These are phyloP conservation scores for Nyctereutes procyonoides DNA, from an alignment of 2,113 vertebrate genomes.

Conservation along the genomic window DNA sequence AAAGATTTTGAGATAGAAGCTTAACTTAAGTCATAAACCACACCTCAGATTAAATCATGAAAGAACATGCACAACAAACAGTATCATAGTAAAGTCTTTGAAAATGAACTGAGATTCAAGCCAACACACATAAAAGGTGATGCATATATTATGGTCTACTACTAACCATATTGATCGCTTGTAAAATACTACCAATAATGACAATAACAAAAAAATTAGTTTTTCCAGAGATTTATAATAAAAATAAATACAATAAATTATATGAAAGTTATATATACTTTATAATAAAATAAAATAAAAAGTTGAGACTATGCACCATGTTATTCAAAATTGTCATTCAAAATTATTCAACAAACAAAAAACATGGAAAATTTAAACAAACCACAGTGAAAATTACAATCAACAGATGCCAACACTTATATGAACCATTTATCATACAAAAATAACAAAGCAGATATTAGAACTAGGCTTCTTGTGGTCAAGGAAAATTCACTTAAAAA, in stretches of 20 bases:
- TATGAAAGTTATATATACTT: neutral
- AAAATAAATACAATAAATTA: neutral
- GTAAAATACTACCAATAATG: neutral
- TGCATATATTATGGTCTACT: neutral
- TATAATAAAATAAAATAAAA: neutral
- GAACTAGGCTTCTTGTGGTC: neutral
- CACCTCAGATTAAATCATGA: neutral
- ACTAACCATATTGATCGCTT: neutral
- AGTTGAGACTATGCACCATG: neutral
- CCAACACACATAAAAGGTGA: neutral
- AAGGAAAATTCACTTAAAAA: neutral
- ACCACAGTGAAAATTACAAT: neutral
- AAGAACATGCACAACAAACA: neutral
- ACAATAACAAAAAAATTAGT: neutral
- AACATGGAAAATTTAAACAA: neutral
- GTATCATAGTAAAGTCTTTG: neutral
- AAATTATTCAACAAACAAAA: neutral
- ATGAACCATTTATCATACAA: neutral
- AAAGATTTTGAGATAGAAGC: neutral
- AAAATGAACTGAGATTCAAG: neutral
- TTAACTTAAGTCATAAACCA: neutral
- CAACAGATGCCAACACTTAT: neutral
- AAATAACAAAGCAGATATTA: neutral
- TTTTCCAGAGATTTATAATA: neutral
- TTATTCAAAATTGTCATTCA: neutral